Evolutionary conservation across 1,140 invertebrate genomes (phyloP), one percentile per base, ranked within the genome.

Genomic region (Bombus breviceps): DNA sequence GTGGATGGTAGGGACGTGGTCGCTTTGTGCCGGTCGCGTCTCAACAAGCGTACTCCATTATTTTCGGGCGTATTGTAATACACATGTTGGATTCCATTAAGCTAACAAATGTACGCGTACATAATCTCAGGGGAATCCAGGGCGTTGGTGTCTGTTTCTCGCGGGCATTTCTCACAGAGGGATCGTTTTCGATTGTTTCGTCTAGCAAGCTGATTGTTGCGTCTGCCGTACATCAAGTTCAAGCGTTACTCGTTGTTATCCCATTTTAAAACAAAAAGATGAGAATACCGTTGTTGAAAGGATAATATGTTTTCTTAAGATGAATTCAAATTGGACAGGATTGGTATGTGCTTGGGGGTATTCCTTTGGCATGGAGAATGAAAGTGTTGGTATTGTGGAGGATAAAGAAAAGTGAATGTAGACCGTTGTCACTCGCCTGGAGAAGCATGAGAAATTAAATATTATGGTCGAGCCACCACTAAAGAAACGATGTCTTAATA

Each of bases 31-130:
- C 73, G 72, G 22, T 34, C 76, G 57, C 75, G 47, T 78, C 64
- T 66, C 57, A 79, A 89, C 75, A 62, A 85, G 34, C 74, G 22
- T 66, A n/a, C 80, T 81, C 81, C 79, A 91, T 90, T 88, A 89
- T 88, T 88, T 76, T 64, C 64, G 3, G 3, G 39, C 32, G 64
- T 77, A 89, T 91, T 91, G 64, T 81, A 39, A 81, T 69, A 88
- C 81, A 41, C 68, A 57, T 28, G 75, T 47, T 62, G 69, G 81
- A 85, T 91, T 90, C 88, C 84, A 90, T 91, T 88, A 88, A 78
- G 47, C 6, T 80, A 85, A 90, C 84, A 90, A 88, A 91, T 86
- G 83, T 80, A 6, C 47, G 77, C 83, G 77, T 89, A 86, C 80
- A 83, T 91, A 88, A 89, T 89, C 86, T 72, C 47, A 47, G 37